These are phyloP conservation scores for Leucoma salicis DNA, from an alignment of 2,888 invertebrate species.

Conservation along the genomic window DNA sequence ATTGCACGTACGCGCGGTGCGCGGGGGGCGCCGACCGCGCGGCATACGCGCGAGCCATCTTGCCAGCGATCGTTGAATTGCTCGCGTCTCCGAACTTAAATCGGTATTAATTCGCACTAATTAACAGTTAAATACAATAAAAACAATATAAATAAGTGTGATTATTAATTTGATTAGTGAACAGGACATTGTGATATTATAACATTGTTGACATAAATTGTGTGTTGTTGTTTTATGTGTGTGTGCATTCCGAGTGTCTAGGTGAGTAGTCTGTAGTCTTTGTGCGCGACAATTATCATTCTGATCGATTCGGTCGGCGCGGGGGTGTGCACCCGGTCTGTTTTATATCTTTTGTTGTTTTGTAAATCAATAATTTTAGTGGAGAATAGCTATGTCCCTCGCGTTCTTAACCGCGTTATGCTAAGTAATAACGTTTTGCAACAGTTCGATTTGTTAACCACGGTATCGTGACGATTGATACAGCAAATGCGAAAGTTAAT, in stretches of 20 bases:
- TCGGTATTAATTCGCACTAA: conserved; percentile 76
- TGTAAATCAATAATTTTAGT: conserved; percentile 82
- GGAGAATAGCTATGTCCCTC: conserved; percentile 48
- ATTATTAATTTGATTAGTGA: conserved; percentile 45
- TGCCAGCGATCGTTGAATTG: conserved; percentile 76
- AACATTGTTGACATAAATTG: conserved; percentile 61
- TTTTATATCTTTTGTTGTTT: conserved; percentile 82
- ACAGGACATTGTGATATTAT: conserved; percentile 37
- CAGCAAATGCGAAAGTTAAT: conserved; percentile 40
- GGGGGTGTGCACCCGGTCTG: conserved; percentile 73
- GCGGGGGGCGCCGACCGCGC: conserved; percentile 67
- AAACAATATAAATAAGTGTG: conserved; percentile 51
- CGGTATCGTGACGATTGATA: conserved; percentile 27
- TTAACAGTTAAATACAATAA: conserved; percentile 63
- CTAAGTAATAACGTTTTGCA: conserved; percentile 31
- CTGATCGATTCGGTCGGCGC: conserved; percentile 76
- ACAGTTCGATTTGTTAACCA: conserved; percentile 26
- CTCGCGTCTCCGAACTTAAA: conserved; percentile 74
- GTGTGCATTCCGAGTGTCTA: conserved; percentile 74
- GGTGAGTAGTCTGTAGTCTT: conserved; percentile 77
- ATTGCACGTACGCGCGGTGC: conserved; percentile 79
- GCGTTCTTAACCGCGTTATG: conserved; percentile 33
- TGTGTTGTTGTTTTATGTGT: conserved; percentile 64
- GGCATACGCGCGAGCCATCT: conserved; percentile 77
- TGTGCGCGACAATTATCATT: conserved; percentile 82